Evolutionary conservation across 2,888 invertebrate species (phyloP), one percentile per base, ranked within the genome.

Genomic region (Heliconius hortense): DNA sequence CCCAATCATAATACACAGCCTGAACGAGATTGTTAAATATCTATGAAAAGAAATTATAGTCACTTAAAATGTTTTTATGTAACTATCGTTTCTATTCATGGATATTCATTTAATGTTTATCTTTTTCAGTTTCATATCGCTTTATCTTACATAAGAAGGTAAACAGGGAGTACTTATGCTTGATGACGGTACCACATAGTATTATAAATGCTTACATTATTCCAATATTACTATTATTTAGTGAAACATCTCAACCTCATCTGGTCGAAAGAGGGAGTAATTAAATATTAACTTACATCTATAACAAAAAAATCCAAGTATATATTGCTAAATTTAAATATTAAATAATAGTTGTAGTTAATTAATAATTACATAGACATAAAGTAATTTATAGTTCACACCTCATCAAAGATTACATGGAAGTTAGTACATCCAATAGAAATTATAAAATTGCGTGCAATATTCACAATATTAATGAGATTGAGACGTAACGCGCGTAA

Each of bases 401-500:
- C 69, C 31, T 69, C 31, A 62, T 60, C 28, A 62, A 43, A 71
- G 60, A 43, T 60, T 71, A 71, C 62, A 39, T 43, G 43, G 43
- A 71, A 28, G 39, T 60, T 43, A 71, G 59, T 71, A 71, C 70
- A 71, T 60, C 39, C 71, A 43, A 71, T 60, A 60, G 43, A 35
- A 18, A 53, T 48, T 74, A 78, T 74, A 35, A 62, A 76, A 74
- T 78, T 77, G 78, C 77, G 75, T 79, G 80, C 72, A 43, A 67
- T 79, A 74, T 70, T 64, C 39, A 15, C 73, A 74, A 76, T 73
- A 75, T 77, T 77, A 79, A 79, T 77, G 70, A 78, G 77, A 77
- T 77, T 76, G 75, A 72, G 76, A 74, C 70, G 77, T 77, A 77
- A 76, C 74, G 48, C 62, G 72, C 70, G 60, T 66, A 72, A 68